Conservation (phyloP, 1,140 invertebrate genomes). For the Drosophila prosaltans region DNA sequence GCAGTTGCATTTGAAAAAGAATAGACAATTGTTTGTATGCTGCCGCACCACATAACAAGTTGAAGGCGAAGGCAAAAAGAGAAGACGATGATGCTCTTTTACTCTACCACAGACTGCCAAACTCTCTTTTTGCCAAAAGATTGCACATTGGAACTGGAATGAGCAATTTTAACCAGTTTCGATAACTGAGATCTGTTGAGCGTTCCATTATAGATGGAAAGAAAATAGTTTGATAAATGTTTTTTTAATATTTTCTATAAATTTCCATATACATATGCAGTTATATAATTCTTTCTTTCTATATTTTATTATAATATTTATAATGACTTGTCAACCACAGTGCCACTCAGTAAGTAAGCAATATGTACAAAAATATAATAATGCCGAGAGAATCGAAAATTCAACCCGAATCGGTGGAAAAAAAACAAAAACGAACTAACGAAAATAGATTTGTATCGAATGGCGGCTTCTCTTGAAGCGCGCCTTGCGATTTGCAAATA, state of each 20-base stretch:
- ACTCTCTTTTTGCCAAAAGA: slow-evolving; percentile 8
- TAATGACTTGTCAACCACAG: slow-evolving; percentile 24
- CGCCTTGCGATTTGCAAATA: slow-evolving; percentile 83
- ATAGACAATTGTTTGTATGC: slow-evolving; percentile 76
- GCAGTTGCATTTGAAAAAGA: slow-evolving; percentile 70
- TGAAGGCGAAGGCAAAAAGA: slow-evolving; percentile 56
- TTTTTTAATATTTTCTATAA: too few relatives aligned
- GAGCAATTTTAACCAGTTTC: too few relatives aligned
- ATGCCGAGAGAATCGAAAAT: slow-evolving; percentile 47
- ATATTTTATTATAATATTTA: neutral
- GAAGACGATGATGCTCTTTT: neutral
- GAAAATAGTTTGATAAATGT: too few relatives aligned
- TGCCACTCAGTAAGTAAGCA: slow-evolving; percentile 32
- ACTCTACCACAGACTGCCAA: slow-evolving; percentile 31
- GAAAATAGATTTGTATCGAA: slow-evolving; percentile 83
- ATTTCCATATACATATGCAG: too few relatives aligned
- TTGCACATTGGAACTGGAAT: slow-evolving; percentile 26
- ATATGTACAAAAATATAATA: slow-evolving; percentile 67
- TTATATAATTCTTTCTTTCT: too few relatives aligned
- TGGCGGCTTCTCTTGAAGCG: slow-evolving; percentile 79
- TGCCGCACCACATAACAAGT: slow-evolving; percentile 70
- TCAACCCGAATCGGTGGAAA: slow-evolving; percentile 22
- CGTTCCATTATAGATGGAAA: too few relatives aligned
- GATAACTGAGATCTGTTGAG: too few relatives aligned
- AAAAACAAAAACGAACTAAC: slow-evolving; percentile 41